phyloP scores from a whole-genome alignment of 2,797 vertebrate species.

The Carapus acus region DNA sequence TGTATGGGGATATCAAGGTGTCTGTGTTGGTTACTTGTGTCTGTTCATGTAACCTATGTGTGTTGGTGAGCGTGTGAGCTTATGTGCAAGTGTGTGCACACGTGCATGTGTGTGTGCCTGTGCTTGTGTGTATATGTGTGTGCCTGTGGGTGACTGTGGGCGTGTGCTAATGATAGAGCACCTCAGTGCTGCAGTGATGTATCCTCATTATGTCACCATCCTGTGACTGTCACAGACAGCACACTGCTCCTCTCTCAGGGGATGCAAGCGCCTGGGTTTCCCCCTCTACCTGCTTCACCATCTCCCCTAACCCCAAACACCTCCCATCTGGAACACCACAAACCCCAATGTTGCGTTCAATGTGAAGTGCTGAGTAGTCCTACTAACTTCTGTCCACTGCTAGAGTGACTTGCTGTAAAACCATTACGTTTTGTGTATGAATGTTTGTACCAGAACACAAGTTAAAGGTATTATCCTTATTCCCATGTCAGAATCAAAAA shows the following conservation, averaged over 20 bases:
- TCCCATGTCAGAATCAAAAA: too few relatives aligned
- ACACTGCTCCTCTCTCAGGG: conserved; percentile 52
- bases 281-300: conserved; percentile 42
- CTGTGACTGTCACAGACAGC: conserved; percentile 61
- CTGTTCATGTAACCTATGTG: neutral
- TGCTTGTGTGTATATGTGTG: conserved; percentile 13
- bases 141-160: conserved; percentile 9
- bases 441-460: too few relatives aligned
- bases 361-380: conserved; percentile 49
- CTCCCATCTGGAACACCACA: neutral
- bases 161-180: conserved; percentile 53
- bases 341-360: conserved; percentile 24
- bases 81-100: neutral
- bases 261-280: conserved; percentile 51
- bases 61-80: conserved; percentile 10
- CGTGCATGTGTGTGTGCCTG: conserved; percentile 1
- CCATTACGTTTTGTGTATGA: too few relatives aligned
- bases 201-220: conserved; percentile 69
- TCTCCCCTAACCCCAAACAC: conserved; percentile 24
- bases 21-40: conserved; percentile 14
- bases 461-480: too few relatives aligned
- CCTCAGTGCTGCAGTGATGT: conserved; percentile 67
- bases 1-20: conserved; percentile 3
- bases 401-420: too few relatives aligned
- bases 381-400: conserved; percentile 36